These are phyloP conservation scores for Hypomesus transpacificus DNA, from an alignment of 2,113 vertebrate species.

Conservation along the genomic window DNA sequence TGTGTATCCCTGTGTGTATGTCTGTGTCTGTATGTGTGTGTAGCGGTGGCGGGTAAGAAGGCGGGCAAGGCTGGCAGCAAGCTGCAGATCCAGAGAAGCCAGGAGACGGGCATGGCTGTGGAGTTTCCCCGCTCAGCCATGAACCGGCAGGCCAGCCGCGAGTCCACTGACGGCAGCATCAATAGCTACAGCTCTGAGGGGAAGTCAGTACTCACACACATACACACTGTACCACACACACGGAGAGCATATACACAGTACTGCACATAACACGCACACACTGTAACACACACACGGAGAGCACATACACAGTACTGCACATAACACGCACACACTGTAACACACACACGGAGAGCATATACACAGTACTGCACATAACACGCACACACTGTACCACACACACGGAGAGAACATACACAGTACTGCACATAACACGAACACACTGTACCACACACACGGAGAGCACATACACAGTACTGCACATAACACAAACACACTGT, in stretches of 20 bases:
- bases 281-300: not conserved
- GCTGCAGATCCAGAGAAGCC: conserved; percentile 92
- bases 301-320: too few species aligned
- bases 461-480: too few species aligned
- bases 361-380: too few species aligned
- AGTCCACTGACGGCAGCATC: conserved; percentile 96
- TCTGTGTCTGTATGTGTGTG: not conserved
- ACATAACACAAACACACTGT: too few species aligned
- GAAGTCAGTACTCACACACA: conserved; percentile 79
- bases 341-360: too few species aligned
- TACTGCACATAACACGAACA: too few species aligned
- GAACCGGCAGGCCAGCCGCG: conserved; percentile 92
- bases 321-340: too few species aligned
- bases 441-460: too few species aligned
- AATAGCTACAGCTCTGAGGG: conserved; percentile 99
- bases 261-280: not conserved
- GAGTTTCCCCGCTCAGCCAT: conserved; percentile 88
- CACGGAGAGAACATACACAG: too few species aligned
- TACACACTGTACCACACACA: not conserved
- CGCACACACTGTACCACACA: too few species aligned
- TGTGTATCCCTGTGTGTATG: not conserved
- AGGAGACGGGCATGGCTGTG: conserved; percentile 96
- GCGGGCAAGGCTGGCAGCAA: conserved; percentile 72
- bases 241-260: not conserved
- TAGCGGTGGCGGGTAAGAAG: conserved; percentile 84